phyloP scores from a whole-genome alignment of 1,140 invertebrate species.

The Aphis gossypii region DNA sequence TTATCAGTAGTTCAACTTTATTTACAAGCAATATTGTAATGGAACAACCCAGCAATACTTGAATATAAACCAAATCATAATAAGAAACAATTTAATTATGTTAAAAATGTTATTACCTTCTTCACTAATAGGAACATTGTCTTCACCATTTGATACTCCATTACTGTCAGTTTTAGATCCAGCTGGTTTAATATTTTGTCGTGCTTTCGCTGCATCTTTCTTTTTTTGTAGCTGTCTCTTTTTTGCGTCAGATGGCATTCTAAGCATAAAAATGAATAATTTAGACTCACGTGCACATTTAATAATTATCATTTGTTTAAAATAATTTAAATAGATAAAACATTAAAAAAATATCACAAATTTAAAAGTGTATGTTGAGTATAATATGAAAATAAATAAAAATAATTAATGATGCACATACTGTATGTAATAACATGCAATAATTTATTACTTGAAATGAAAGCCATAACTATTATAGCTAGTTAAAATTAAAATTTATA shows the following conservation, averaged over 20 bases:
- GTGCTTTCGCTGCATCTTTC: conserved; percentile 89
- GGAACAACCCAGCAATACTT: not conserved
- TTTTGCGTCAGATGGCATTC: conserved; percentile 96
- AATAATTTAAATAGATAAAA: not conserved
- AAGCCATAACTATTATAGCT: not conserved
- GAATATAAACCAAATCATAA: not conserved
- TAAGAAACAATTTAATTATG: not conserved
- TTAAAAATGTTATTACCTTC: conserved; percentile 61
- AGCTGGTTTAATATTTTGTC: conserved; percentile 71
- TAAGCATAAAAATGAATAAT: not conserved
- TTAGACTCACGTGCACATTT: not conserved
- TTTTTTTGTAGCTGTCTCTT: conserved; percentile 97
- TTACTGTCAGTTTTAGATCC: conserved; percentile 65
- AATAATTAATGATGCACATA: not conserved
- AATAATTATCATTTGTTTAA: not conserved
- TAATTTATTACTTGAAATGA: not conserved
- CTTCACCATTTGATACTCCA: conserved; percentile 63
- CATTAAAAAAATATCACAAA: not conserved
- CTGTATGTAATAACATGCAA: not conserved
- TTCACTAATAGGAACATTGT: conserved; percentile 62
- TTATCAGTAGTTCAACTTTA: not conserved
- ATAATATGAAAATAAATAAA: not conserved
- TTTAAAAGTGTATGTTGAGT: not conserved
- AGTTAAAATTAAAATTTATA: not conserved
- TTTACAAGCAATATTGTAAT: not conserved